phyloP scores from a whole-genome alignment of 92 coral and sea anemone species.

The Virgularia gustaviana region DNA sequence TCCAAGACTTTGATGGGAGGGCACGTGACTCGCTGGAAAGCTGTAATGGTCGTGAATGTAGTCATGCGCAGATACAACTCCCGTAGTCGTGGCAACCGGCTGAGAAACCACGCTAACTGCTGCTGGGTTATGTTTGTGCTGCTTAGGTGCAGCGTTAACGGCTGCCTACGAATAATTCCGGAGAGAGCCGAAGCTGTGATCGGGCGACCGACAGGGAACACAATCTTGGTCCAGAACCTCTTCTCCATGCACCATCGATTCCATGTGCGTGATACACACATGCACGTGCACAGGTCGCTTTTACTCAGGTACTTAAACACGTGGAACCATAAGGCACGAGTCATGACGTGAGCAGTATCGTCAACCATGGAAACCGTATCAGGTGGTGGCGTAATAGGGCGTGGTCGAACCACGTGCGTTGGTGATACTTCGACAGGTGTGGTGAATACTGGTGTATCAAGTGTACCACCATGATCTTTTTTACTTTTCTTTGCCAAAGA shows the following conservation, averaged over 20 bases:
- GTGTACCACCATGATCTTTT: slow-evolving; percentile 34
- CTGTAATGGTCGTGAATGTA: slow-evolving; percentile 84
- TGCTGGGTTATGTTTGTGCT: slow-evolving; percentile 89
- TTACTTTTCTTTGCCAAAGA: slow-evolving; percentile 47
- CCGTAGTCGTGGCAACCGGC: slow-evolving; percentile 78
- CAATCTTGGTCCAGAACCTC: slow-evolving; percentile 76
- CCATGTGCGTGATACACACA: slow-evolving; percentile 99
- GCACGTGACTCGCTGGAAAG: slow-evolving; percentile 75
- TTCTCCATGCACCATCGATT: slow-evolving; percentile 97
- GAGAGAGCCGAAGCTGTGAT: slow-evolving; percentile 64
- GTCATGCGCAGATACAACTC: slow-evolving; percentile 78
- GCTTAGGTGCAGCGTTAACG: slow-evolving; percentile 75
- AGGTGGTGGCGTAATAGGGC: slow-evolving; percentile 75
- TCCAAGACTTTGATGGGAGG: slow-evolving; percentile 87
- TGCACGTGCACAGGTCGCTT: slow-evolving; percentile 76
- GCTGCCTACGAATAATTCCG: slow-evolving; percentile 97
- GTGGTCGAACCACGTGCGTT: slow-evolving; percentile 81
- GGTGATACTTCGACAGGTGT: slow-evolving; percentile 88
- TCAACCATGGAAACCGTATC: slow-evolving; percentile 60
- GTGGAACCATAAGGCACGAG: slow-evolving; percentile 66
- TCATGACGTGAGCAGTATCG: slow-evolving; percentile 64
- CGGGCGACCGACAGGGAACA: slow-evolving; percentile 61
- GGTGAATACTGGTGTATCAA: slow-evolving; percentile 56
- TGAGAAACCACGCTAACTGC: slow-evolving; percentile 85
- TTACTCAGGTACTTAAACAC: slow-evolving; percentile 69